phyloP scores from a whole-genome alignment of 92 coral and sea anemone genomes.

The Porites evermanni region DNA sequence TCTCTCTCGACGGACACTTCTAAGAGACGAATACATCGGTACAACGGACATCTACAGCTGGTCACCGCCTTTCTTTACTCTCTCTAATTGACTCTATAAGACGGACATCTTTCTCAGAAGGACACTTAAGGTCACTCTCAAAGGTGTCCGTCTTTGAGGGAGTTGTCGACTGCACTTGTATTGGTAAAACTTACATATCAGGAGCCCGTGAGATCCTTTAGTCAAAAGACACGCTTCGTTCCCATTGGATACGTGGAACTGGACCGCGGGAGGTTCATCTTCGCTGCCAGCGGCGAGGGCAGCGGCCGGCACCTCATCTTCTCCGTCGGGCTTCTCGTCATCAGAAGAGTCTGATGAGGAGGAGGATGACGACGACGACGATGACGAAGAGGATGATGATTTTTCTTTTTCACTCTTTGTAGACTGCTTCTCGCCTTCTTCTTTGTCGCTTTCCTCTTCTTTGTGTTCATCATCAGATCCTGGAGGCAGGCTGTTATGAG shows the following conservation, averaged over 20 bases:
- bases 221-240: slow-evolving; percentile 98
- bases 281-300: slow-evolving; percentile 58
- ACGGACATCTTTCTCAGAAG: too few species aligned
- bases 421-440: slow-evolving; percentile 24
- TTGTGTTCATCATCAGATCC: slow-evolving; percentile 62
- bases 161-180: background rate
- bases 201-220: slow-evolving; percentile 97
- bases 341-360: slow-evolving; percentile 60
- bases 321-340: slow-evolving; percentile 6
- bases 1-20: too few species aligned
- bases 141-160: background rate
- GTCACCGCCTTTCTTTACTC: too few species aligned
- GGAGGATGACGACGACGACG: slow-evolving; percentile 66
- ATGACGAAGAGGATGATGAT: slow-evolving; percentile 33
- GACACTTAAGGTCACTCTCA: too few species aligned
- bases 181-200: slow-evolving; percentile 87
- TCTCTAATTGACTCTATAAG: too few species aligned
- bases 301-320: slow-evolving; percentile 31
- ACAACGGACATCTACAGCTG: too few species aligned
- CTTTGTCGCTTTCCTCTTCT: slow-evolving; percentile 20
- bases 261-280: slow-evolving; percentile 77
- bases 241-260: slow-evolving; percentile 82
- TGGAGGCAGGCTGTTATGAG: slow-evolving; percentile 51
- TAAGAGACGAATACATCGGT: too few species aligned
- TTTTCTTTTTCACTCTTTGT: slow-evolving; percentile 13